Evolutionary conservation across 92 coral and sea anemone species (phyloP).

Genomic region (Siderastrea radians): DNA sequence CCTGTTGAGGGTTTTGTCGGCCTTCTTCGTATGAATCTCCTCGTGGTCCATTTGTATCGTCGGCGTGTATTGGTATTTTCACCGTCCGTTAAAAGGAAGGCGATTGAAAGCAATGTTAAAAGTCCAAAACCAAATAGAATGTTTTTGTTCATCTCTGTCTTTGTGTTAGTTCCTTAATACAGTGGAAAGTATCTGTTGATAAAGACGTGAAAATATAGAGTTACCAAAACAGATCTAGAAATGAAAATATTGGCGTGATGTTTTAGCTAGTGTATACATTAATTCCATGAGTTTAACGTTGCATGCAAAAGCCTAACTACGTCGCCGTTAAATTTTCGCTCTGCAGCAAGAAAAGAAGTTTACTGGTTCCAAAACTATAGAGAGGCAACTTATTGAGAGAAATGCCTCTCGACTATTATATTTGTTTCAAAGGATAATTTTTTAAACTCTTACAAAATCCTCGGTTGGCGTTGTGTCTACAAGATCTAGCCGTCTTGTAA

Average conservation of each 20-base stretch:
- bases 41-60: background rate
- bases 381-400: too few relatives aligned
- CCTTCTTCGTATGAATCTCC: conserved; percentile 3
- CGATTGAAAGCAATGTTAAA: background rate
- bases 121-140: conserved; percentile 1
- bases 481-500: too few relatives aligned
- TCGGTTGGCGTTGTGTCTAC: too few relatives aligned
- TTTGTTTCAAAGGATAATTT: too few relatives aligned
- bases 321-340: too few relatives aligned
- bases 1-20: conserved; percentile 16
- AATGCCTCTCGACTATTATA: too few relatives aligned
- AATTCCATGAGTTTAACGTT: too few relatives aligned
- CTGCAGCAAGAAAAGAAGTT: too few relatives aligned
- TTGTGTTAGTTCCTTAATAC: background rate
- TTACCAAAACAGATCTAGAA: background rate
- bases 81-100: conserved; percentile 19
- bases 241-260: background rate
- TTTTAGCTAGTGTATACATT: too few relatives aligned
- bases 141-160: conserved; percentile 5
- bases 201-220: background rate
- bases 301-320: too few relatives aligned
- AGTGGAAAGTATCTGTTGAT: background rate
- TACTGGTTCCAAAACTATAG: too few relatives aligned
- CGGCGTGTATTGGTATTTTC: background rate
- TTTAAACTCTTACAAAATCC: too few relatives aligned